Evolutionary conservation across 2,797 vertebrate species (phyloP).

Genomic region (Sebastes cheni): DNA sequence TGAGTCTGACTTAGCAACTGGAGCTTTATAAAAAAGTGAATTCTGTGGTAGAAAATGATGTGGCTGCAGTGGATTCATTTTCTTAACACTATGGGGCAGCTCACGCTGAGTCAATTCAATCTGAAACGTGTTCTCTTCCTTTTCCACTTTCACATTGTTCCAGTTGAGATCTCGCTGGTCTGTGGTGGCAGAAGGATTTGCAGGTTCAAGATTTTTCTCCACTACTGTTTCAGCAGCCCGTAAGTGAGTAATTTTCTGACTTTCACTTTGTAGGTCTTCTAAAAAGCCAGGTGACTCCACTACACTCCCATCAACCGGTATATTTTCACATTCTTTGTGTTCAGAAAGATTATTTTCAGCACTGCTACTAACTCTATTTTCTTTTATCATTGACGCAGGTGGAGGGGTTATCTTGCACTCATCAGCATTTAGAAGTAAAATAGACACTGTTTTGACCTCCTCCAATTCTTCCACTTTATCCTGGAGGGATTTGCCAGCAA

Average conservation of each 20-base stretch:
- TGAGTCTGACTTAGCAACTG: neutral
- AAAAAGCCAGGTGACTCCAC: conserved; percentile 61
- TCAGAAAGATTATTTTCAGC: neutral
- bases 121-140: neutral
- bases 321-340: neutral
- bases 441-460: neutral
- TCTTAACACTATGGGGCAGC: neutral
- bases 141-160: neutral
- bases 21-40: conserved; percentile 1
- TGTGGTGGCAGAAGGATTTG: neutral
- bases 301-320: conserved; percentile 6
- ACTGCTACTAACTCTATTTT: neutral
- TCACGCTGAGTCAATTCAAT: neutral
- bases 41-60: neutral
- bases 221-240: conserved; percentile 12
- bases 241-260: conserved; percentile 22
- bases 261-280: conserved; percentile 52
- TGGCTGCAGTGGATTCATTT: conserved; percentile 24
- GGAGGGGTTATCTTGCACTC: neutral
- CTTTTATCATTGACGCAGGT: neutral
- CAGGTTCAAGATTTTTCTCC: neutral
- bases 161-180: neutral
- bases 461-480: neutral
- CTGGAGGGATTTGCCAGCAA: neutral
- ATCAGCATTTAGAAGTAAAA: neutral